Evolutionary conservation across 2,113 vertebrate species (phyloP), one percentile per base, ranked within the genome.

Genomic region (Callipepla squamata): DNA sequence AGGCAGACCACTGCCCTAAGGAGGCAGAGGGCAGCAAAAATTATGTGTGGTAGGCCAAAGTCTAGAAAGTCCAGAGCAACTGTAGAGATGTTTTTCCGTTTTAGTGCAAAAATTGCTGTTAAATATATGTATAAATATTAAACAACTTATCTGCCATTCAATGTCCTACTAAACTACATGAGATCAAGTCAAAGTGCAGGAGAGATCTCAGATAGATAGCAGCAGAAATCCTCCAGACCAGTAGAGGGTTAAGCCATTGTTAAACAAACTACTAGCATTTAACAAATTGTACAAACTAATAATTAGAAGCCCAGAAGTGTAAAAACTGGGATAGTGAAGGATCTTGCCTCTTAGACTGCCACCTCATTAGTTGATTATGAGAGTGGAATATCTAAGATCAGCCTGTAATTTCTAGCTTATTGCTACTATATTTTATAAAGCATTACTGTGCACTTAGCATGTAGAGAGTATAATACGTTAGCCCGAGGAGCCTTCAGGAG

Each of bases 211-310:
- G 34, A 61, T 12, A 61, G 2, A 55, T 55, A 30, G 7, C 13
- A 66, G 50, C 9, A 77, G 53, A 88, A 94, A 87, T 53, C 34
- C 0, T 68, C 88, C 40, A 74, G 26, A 72, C 92, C 89, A 90
- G n/a, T 32, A 36, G 28, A 84, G 57, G 30, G 81, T 89, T 90
- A 84, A 70, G n/a, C 48, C 44, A 84, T 51, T 88, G 34, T 55
- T 75, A 81, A 81, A 48, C 32, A 92, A 88, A 92, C 67, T 72
- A 68, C 7, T 66, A 93, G 36, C 47, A 84, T 86, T 92, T 75
- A 94, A 65, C 47, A 65, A 90, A 68, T 88, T 34, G 51, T 26
- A 61, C 20, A 28, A 87, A 19, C 5, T 62, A 83, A 77, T 77
- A 90, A 80, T 83, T 67, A 92, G 81, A 93, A 86, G 22, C 47